phyloP scores from a whole-genome alignment of 2,888 invertebrate genomes.

The Bimastos eiseni region DNA sequence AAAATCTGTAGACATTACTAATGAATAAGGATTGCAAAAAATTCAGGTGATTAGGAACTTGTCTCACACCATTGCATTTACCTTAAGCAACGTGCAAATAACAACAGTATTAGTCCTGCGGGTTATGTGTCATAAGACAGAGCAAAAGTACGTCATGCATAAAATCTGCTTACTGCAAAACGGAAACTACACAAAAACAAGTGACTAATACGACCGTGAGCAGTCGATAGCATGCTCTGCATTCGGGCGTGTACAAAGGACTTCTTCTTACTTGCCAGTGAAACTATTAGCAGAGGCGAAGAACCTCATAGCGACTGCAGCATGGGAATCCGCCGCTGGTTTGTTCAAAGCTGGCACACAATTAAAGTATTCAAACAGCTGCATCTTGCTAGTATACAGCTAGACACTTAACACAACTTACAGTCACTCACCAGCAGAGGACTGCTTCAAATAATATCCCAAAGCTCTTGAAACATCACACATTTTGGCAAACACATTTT shows the following conservation, averaged over 20 bases:
- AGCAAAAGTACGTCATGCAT: not conserved
- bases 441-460: not conserved
- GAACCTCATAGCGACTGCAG: not conserved
- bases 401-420: not conserved
- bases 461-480: not conserved
- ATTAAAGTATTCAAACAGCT: not conserved
- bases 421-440: not conserved
- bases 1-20: not conserved
- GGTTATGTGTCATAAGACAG: not conserved
- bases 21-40: not conserved
- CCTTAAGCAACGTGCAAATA: not conserved
- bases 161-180: not conserved
- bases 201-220: slow-evolving; percentile 1
- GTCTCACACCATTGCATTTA: not conserved
- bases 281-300: slow-evolving; percentile 18
- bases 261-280: slow-evolving; percentile 24
- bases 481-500: not conserved
- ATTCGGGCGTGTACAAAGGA: not conserved
- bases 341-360: slow-evolving; percentile 2
- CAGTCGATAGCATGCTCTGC: not conserved
- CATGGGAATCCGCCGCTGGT: not conserved
- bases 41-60: not conserved
- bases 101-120: not conserved
- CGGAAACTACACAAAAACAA: not conserved
- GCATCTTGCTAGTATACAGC: not conserved